Base-by-base conservation (phyloP, 2,888 invertebrate species). In the Neuroscelio doddi region DNA sequence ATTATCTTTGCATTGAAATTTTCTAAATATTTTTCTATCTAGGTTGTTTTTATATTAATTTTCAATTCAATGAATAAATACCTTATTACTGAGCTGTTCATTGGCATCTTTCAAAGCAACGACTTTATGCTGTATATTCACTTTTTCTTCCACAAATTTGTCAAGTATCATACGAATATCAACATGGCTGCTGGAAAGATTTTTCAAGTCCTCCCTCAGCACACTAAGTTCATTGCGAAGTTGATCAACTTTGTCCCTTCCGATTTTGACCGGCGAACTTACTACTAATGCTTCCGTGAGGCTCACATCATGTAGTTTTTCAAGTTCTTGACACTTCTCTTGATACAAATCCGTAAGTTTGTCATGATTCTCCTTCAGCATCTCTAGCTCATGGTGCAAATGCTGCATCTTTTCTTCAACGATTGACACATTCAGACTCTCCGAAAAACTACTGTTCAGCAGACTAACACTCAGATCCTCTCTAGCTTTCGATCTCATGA, bases 381-480 rank as follows among this genome's bases (percentile, higher is more conserved):
- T 66, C 36, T 80, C 75, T 7, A 81, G 34, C 32, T 82, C 77
- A 1, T 52, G 71, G 4, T 70, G 70, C n/a, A 81, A 50, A 7
- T 49, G 51, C 1, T 73, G 70, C 39, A 83, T 70, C 41, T 74
- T 75, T 3, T 80, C 79, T 44, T 84, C 82, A 4, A 80, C 68
- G 0, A 69, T 50, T 0, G 77, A 75, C 1, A 81, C 72, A 17
- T 78, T 76, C 15, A 72, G 38, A 10, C 51, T 74, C 3, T 81
- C 80, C 0, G 58, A 29, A 7, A 55, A 49, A 44, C 74, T 80
- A 1, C 55, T 51, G 27, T 79, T 80, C 1, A 76, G 16, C 1
- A 76, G 72, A 34, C 69, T 72, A 7, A 69, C 45, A 49, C 75
- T 75, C 1, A 77, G 34, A 7, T 76, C 74, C 41, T 81, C 73